A percentile compares a stretch with the other conserved stretches of the same genome.
These are phyloP conservation scores for Orthosia incerta DNA, from an alignment of 2,888 invertebrate species.

Conservation along the genomic window DNA sequence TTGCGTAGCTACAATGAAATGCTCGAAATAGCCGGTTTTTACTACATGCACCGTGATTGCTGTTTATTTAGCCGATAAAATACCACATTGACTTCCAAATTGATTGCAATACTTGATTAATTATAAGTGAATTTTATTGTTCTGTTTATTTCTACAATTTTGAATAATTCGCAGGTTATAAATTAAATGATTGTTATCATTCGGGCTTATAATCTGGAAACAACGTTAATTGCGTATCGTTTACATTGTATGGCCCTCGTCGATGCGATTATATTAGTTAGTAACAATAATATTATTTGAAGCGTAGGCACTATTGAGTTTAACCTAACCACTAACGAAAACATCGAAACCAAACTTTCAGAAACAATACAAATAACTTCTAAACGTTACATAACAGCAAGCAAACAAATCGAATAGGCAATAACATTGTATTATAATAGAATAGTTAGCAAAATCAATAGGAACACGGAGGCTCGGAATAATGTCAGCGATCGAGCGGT, in stretches of 20 bases:
- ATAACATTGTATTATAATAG: conserved; percentile 19
- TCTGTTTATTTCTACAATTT: conserved; percentile 12
- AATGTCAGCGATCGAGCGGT: conserved; percentile 26
- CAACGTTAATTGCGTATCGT: neutral
- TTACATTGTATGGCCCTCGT: neutral
- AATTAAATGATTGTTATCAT: conserved; percentile 12
- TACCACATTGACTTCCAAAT: conserved; percentile 42
- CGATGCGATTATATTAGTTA: neutral
- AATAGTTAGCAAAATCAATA: conserved; percentile 50
- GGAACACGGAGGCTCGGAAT: conserved; percentile 14
- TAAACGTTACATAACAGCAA: neutral
- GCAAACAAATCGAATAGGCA: conserved; percentile 23
- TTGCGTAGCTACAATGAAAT: conserved; percentile 49
- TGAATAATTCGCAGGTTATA: conserved; percentile 9
- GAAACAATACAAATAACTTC: neutral
- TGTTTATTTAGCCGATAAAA: conserved; percentile 52
- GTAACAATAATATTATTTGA: neutral
- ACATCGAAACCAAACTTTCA: neutral
- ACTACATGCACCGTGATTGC: conserved; percentile 39
- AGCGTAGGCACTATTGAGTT: neutral
- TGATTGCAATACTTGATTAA: conserved; percentile 41
- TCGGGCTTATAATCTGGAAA: conserved; percentile 1
- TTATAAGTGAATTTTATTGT: conserved; percentile 24
- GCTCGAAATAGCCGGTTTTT: conserved; percentile 38
- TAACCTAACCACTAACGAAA: neutral